Conservation (phyloP, 2,113 vertebrate genomes). For the Datnioides undecimradiatus region DNA sequence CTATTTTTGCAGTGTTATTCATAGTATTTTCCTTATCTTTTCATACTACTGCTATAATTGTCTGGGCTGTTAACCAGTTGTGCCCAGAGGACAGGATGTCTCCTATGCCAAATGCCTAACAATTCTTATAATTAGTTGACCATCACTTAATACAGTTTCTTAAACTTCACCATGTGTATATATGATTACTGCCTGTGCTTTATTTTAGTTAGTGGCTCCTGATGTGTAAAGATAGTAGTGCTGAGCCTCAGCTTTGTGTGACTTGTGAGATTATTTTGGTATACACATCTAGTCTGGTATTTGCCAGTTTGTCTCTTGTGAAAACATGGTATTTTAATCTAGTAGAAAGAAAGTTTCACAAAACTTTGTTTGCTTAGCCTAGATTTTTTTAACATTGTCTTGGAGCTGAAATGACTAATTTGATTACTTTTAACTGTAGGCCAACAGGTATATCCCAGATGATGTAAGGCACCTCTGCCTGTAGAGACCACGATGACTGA, state of each 20-base stretch:
- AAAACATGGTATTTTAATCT: not conserved
- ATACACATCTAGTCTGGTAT: not conserved
- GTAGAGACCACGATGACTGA: constrained; percentile 94
- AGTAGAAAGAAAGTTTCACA: not conserved
- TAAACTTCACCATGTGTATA: not conserved
- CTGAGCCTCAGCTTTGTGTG: not conserved
- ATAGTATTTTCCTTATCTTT: constrained; percentile 31
- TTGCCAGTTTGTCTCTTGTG: not conserved
- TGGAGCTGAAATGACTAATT: not conserved
- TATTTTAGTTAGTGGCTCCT: not conserved
- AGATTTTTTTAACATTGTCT: too few relatives aligned
- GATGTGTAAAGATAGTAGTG: not conserved
- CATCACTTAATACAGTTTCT: not conserved
- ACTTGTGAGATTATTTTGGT: not conserved
- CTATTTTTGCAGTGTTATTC: constrained; percentile 63
- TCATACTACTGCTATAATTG: constrained; percentile 46
- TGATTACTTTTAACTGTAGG: constrained; percentile 38
- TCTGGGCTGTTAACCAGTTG: constrained; percentile 32
- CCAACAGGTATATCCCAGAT: constrained; percentile 77
- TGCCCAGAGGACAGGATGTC: constrained; percentile 1
- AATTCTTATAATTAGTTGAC: not conserved
- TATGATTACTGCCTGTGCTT: not conserved
- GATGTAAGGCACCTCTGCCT: constrained; percentile 85
- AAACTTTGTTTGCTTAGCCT: not conserved
- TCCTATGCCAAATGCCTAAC: constrained; percentile 16